A percentile compares a stretch with the other conserved stretches of the same genome.
phyloP scores from a whole-genome alignment of 2,888 invertebrate genomes.

The Pseudococcus viburni region DNA sequence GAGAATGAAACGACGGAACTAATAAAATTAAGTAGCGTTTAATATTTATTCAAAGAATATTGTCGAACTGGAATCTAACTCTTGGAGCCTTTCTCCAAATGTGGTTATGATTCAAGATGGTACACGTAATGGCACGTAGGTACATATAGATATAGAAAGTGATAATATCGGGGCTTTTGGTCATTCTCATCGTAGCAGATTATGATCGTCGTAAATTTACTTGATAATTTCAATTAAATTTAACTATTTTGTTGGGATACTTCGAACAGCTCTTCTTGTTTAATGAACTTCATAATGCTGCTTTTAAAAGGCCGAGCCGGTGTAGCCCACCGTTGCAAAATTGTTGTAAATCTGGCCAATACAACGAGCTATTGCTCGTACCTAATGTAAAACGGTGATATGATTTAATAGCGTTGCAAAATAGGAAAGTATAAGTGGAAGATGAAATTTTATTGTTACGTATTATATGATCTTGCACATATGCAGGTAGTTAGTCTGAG shows the following conservation, averaged over 20 bases:
- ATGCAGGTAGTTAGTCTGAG: no score
- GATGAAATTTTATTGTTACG: conserved; percentile 19
- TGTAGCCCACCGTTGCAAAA: neutral
- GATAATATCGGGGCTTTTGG: neutral
- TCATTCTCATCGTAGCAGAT: neutral
- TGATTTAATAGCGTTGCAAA: conserved; percentile 25
- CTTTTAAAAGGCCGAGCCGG: no score
- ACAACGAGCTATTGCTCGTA: neutral
- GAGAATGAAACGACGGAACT: conserved; percentile 12
- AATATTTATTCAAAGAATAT: neutral
- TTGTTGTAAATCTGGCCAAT: neutral
- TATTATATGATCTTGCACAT: no score
- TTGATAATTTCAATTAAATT: conserved; percentile 33
- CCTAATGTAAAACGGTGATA: neutral
- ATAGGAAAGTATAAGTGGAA: neutral
- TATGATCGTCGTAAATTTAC: conserved; percentile 12
- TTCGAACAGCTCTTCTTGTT: neutral
- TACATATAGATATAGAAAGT: neutral
- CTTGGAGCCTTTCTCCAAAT: conserved; percentile 1
- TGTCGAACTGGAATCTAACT: neutral
- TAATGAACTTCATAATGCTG: neutral
- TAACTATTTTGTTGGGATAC: neutral
- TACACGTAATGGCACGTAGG: neutral
- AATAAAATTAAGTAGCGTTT: conserved; percentile 36
- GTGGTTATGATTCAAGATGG: neutral